phyloP scores from a whole-genome alignment of 2,888 invertebrate genomes.

The Prenolepis imparis region DNA sequence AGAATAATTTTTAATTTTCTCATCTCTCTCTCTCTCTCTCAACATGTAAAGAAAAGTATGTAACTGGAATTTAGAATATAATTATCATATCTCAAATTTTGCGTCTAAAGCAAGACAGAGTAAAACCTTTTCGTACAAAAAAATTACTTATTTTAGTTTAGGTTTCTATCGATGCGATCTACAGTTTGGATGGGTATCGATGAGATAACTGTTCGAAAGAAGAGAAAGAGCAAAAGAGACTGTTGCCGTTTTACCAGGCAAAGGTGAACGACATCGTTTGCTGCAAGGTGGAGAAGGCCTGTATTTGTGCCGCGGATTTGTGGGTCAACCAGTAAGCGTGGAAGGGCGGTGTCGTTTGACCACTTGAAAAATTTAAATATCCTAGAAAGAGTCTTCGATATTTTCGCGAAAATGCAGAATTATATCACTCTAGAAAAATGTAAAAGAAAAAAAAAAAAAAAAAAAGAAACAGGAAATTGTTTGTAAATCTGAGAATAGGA shows the following conservation, averaged over 20 bases:
- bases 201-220: background rate
- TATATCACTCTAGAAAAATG: background rate
- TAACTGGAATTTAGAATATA: background rate
- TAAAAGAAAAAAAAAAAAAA: background rate
- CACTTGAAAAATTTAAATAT: slow-evolving; percentile 17
- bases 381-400: background rate
- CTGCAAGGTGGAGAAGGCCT: slow-evolving; percentile 70
- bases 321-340: slow-evolving; percentile 74
- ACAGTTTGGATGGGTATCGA: background rate
- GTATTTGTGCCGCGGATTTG: slow-evolving; percentile 71
- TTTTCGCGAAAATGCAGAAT: background rate
- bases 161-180: background rate
- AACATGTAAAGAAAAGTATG: background rate
- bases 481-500: background rate
- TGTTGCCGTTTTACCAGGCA: slow-evolving; percentile 74
- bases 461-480: background rate
- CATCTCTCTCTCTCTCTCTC: too few relatives aligned
- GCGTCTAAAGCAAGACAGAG: background rate
- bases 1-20: background rate
- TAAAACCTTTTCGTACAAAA: background rate
- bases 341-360: slow-evolving; percentile 10
- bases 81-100: slow-evolving; percentile 25
- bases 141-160: background rate
- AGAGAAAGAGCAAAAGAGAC: slow-evolving; percentile 57
- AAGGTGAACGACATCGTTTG: slow-evolving; percentile 79